Evolutionary conservation across 2,888 invertebrate genomes (phyloP).

Genomic region (Plagodis dolabraria): DNA sequence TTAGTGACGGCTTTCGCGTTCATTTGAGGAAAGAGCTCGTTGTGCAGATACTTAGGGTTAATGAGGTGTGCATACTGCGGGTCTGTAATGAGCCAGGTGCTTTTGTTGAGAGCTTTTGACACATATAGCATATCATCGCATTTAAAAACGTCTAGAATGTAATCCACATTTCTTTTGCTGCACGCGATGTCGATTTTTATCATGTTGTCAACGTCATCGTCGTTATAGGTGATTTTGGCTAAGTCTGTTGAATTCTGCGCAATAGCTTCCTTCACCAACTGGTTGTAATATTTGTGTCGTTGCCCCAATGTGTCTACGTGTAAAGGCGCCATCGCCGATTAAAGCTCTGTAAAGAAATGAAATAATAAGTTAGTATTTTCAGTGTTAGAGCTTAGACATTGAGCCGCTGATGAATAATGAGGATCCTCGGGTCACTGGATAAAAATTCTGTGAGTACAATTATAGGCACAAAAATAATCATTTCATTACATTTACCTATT

Average conservation of each 20-base stretch:
- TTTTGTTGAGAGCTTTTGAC: slow-evolving; percentile 61
- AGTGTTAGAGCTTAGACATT: too few relatives aligned
- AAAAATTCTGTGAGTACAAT: too few relatives aligned
- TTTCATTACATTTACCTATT: too few relatives aligned
- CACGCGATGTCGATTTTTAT: slow-evolving; percentile 60
- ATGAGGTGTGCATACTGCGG: slow-evolving; percentile 60
- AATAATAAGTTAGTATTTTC: too few relatives aligned
- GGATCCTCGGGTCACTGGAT: too few relatives aligned
- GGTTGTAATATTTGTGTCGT: slow-evolving; percentile 43
- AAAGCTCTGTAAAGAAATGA: too few relatives aligned
- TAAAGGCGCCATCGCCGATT: too few relatives aligned
- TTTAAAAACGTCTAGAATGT: slow-evolving; percentile 52
- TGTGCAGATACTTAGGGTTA: slow-evolving; percentile 62
- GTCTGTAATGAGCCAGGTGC: slow-evolving; percentile 65
- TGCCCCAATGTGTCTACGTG: slow-evolving; percentile 48
- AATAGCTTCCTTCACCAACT: slow-evolving; percentile 36
- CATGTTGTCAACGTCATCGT: slow-evolving; percentile 50
- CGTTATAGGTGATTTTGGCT: slow-evolving; percentile 17
- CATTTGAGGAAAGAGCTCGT: slow-evolving; percentile 61
- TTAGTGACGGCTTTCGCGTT: slow-evolving; percentile 60
- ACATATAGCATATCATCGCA: slow-evolving; percentile 63
- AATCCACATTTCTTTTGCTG: slow-evolving; percentile 49
- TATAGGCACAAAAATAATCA: too few relatives aligned
- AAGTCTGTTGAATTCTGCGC: slow-evolving; percentile 9
- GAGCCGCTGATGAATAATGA: too few relatives aligned